Percentiles rank a stretch among this genome's conserved stretches.
phyloP scores from a whole-genome alignment of 2,888 invertebrate genomes.

The Xestia ashworthii region DNA sequence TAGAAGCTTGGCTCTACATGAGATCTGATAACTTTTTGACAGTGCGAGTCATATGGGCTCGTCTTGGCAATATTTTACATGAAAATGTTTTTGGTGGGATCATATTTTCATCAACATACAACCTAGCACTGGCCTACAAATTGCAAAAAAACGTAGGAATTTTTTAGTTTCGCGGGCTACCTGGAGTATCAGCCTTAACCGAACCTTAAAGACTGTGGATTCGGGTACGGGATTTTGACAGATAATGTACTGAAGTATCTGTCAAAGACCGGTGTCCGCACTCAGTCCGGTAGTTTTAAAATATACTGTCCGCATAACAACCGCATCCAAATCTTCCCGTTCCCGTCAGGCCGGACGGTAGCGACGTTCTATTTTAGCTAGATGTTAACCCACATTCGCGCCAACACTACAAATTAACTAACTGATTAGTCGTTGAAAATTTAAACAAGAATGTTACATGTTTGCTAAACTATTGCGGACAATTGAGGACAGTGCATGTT shows the following conservation, averaged over 20 bases:
- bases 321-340: slow-evolving; percentile 69
- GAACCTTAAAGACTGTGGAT: not conserved
- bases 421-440: slow-evolving; percentile 72
- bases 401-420: slow-evolving; percentile 82
- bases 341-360: slow-evolving; percentile 73
- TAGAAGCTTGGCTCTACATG: too few relatives aligned
- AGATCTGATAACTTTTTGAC: too few relatives aligned
- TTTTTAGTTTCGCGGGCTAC: too few relatives aligned
- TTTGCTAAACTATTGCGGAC: slow-evolving; percentile 48
- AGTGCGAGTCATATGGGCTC: too few relatives aligned
- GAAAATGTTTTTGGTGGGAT: too few relatives aligned
- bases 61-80: too few relatives aligned
- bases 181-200: too few relatives aligned
- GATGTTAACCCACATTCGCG: slow-evolving; percentile 85
- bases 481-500: slow-evolving; percentile 49
- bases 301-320: slow-evolving; percentile 37
- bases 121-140: too few relatives aligned
- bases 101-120: too few relatives aligned
- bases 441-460: slow-evolving; percentile 64
- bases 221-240: not conserved
- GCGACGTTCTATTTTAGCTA: slow-evolving; percentile 84
- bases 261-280: not conserved
- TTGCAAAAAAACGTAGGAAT: too few relatives aligned
- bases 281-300: slow-evolving; percentile 7
- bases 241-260: not conserved